These are phyloP conservation scores for Podarcis muralis DNA, from an alignment of 2,113 vertebrate species.

Conservation along the genomic window DNA sequence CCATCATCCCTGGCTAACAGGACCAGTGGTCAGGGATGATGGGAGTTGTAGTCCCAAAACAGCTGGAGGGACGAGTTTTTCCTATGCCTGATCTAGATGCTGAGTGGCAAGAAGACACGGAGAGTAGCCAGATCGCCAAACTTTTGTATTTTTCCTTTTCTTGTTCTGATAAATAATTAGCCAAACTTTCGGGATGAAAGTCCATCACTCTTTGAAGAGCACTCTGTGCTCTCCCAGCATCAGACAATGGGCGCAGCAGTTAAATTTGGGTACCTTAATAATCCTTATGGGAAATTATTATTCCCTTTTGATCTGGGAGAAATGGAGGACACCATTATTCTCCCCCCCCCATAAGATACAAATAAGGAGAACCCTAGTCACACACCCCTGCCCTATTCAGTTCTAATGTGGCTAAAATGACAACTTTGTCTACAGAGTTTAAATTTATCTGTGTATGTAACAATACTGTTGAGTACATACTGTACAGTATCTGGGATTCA, in stretches of 20 bases:
- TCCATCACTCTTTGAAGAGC: not conserved
- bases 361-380: too few species aligned
- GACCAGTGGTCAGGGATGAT: too few species aligned
- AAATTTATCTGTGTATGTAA: not conserved
- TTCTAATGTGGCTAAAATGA: not conserved
- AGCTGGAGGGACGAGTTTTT: too few species aligned
- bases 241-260: not conserved
- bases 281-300: not conserved
- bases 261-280: not conserved
- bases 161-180: not conserved
- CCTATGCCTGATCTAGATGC: not conserved
- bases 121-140: not conserved
- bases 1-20: too few species aligned
- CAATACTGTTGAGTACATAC: not conserved
- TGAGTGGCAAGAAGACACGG: not conserved
- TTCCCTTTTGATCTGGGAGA: not conserved
- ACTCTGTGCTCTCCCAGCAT: not conserved
- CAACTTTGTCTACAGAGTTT: not conserved
- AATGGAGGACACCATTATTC: not conserved
- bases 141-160: not conserved
- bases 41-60: too few species aligned
- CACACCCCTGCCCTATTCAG: not conserved
- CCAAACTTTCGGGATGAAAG: not conserved
- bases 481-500: not conserved
- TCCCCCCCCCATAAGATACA: not conserved